These are phyloP conservation scores for Synanthedon myopaeformis DNA, from an alignment of 2,888 invertebrate species.

Conservation along the genomic window DNA sequence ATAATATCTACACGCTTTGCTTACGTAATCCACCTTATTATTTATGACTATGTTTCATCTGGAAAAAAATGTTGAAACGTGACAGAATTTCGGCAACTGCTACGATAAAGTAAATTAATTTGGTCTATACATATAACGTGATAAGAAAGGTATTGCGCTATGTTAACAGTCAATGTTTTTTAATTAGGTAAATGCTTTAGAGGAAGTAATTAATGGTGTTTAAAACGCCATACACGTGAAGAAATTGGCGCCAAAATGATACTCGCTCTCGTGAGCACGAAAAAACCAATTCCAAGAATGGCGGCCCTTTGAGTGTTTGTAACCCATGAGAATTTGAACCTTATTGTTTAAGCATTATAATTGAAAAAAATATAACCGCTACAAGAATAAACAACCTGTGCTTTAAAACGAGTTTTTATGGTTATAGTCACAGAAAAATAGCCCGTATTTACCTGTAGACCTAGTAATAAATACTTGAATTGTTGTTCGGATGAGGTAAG, in stretches of 20 bases:
- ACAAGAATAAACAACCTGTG: neutral
- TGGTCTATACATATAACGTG: too few relatives aligned
- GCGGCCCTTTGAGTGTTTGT: neutral
- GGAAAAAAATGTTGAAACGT: neutral
- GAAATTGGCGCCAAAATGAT: neutral
- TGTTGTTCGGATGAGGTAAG: slow-evolving; percentile 43
- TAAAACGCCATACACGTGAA: too few relatives aligned
- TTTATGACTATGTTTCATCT: neutral
- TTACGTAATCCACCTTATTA: slow-evolving; percentile 5
- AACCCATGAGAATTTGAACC: neutral
- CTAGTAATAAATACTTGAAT: slow-evolving; percentile 20
- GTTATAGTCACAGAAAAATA: neutral
- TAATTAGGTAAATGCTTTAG: too few relatives aligned
- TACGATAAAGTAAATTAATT: too few relatives aligned
- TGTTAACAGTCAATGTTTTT: too few relatives aligned
- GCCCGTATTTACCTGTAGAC: neutral
- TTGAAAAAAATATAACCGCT: neutral
- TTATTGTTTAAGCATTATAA: neutral
- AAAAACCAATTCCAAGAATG: neutral
- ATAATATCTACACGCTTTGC: slow-evolving; percentile 2
- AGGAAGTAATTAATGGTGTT: too few relatives aligned
- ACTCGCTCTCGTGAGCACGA: neutral
- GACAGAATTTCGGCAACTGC: neutral
- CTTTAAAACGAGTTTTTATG: neutral
- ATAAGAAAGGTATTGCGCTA: too few relatives aligned